Conservation (phyloP, 2,888 invertebrate genomes). For the Dicyrtoma fusca region DNA sequence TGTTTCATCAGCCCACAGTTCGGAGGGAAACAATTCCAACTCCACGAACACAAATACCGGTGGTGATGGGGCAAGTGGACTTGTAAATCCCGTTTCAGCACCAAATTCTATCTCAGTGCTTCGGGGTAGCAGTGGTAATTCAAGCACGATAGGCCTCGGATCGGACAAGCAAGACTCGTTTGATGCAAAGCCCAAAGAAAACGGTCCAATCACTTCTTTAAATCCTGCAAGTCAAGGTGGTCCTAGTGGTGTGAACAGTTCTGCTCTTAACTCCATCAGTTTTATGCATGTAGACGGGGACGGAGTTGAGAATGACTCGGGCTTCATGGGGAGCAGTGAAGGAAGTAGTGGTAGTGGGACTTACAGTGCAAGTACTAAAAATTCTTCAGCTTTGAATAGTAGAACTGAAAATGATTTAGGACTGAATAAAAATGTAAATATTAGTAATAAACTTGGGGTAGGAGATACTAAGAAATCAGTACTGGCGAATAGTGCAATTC, state of each 20-base stretch:
- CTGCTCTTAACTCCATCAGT: neutral
- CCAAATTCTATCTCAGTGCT: too few relatives aligned
- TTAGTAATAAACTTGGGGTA: neutral
- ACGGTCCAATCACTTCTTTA: conserved; percentile 8
- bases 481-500: too few relatives aligned
- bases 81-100: neutral
- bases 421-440: neutral
- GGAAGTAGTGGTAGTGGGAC: conserved; percentile 42
- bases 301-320: conserved; percentile 52
- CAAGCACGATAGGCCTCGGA: too few relatives aligned
- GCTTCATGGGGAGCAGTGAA: conserved; percentile 55
- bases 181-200: neutral
- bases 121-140: too few relatives aligned
- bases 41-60: too few relatives aligned
- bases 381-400: neutral
- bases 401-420: conserved; percentile 9
- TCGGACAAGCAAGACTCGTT: neutral
- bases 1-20: too few relatives aligned
- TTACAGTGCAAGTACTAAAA: neutral
- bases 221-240: neutral
- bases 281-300: neutral
- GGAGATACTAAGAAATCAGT: neutral
- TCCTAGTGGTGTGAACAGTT: neutral
- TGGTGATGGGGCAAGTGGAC: neutral
- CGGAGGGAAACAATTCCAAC: too few relatives aligned